Base-by-base conservation (phyloP, 2,113 vertebrate genomes). In the Poicephalus meyeri region DNA sequence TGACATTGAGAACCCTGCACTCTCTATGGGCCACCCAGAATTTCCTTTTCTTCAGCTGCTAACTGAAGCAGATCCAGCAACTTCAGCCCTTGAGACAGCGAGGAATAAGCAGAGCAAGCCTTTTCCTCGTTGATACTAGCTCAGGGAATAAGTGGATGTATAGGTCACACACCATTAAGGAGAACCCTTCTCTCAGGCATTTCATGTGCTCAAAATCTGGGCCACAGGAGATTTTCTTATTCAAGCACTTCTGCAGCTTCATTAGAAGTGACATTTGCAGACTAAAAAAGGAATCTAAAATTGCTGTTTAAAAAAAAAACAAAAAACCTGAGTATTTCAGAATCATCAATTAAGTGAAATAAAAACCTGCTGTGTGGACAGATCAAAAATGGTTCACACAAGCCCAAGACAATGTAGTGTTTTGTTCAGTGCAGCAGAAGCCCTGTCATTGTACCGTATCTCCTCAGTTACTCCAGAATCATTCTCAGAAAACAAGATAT, bases 111-210 rank as follows among this genome's bases (percentile, higher is more conserved):
- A 89, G 44, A 81, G 39, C 44, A 78, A 93, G 95, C 29, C n/a
- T 70, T 15, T 60, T 80, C 33, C 50, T 91, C 52, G 39, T 58
- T 2, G 1, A 44, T 52, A 60, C 80, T 31, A 91, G 79, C 85
- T 94, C 50, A 80, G 90, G 82, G 86, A 93, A n/a, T 92, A 93
- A 94, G 47, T 49, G 53, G 89, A 82, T 91, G 79, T 89, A 52
- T 16, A 93, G 94, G 85, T 94, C 88, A 94, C 92, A 93, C 33
- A 91, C 21, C 80, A 92, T 88, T 93, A 96, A 95, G 66, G n/a
- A 93, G 42, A 92, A 70, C 13, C 5, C 25, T 92, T 90, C 86
- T 95, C 82, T 64, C 81, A 42, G 72, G 76, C 44, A 79, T 86
- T 94, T 80, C 55, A 73, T 25, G 64, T 78, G 80, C 64, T 90